A percentile compares a stretch with the other conserved stretches of the same genome.
Conservation (phyloP, 1,140 invertebrate genomes). For the Stenopsyche tienmushanensis region DNA sequence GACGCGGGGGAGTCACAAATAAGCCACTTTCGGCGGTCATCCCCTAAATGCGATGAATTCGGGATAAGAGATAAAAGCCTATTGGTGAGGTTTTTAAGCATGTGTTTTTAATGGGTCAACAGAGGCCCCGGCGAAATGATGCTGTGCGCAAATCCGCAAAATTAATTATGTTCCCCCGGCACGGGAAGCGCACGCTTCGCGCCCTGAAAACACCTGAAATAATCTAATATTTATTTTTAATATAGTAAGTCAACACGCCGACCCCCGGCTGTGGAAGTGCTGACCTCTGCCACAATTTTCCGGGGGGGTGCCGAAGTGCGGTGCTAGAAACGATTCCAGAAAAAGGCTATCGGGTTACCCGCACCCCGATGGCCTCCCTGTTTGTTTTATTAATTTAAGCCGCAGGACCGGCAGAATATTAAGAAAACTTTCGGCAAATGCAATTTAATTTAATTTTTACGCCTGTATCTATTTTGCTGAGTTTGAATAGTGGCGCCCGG, state of each 20-base stretch:
- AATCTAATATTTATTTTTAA: constrained; percentile 42
- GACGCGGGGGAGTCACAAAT: constrained; percentile 35
- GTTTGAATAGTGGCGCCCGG: no score
- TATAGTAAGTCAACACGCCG: constrained; percentile 38
- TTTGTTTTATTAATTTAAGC: constrained; percentile 39
- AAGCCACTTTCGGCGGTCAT: constrained; percentile 9
- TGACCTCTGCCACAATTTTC: constrained; percentile 35
- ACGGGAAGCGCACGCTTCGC: not conserved
- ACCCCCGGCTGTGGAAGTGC: constrained; percentile 28
- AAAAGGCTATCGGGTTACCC: constrained; percentile 16
- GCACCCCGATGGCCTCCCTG: no score
- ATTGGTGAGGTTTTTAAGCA: no score
- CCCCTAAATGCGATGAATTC: not conserved
- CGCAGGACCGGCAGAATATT: constrained; percentile 29
- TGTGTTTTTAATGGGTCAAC: constrained; percentile 22
- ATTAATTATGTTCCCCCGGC: constrained; percentile 5
- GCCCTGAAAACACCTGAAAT: constrained; percentile 2
- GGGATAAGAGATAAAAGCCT: no score
- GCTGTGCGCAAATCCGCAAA: not conserved
- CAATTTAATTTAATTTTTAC: not conserved
- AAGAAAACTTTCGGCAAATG: constrained; percentile 29
- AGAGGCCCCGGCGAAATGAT: constrained; percentile 12
- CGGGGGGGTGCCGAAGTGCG: not conserved
- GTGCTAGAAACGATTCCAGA: not conserved
- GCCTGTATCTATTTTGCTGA: not conserved